A percentile compares a stretch with the other conserved stretches of the same genome.
Evolutionary conservation across 2,113 vertebrate genomes (phyloP).

Genomic region (Oxyruncus cristatus): DNA sequence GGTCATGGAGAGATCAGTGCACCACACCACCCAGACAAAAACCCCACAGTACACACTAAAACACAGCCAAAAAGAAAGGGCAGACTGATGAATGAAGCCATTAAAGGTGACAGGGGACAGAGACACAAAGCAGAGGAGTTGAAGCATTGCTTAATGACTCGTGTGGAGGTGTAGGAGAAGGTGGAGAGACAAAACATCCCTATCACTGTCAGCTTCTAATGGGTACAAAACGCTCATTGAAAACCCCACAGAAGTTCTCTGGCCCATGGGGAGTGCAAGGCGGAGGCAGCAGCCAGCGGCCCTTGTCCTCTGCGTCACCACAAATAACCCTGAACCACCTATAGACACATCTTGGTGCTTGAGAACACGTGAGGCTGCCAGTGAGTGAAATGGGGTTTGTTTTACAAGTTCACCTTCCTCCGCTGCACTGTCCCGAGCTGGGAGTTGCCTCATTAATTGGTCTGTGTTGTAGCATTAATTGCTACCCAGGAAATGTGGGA

Average conservation of each 20-base stretch:
- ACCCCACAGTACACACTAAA: not conserved
- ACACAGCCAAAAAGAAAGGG: not conserved
- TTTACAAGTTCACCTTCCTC: not conserved
- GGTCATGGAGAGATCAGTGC: not conserved
- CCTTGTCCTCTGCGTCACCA: not conserved
- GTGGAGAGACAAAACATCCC: not conserved
- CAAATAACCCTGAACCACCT: not conserved
- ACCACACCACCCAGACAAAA: not conserved
- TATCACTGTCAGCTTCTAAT: not conserved
- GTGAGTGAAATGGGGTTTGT: not conserved
- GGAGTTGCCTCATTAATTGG: not conserved
- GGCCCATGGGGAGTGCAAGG: not conserved
- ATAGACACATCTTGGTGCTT: not conserved
- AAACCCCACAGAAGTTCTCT: not conserved
- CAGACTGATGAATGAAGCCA: not conserved
- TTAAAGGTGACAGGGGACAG: not conserved
- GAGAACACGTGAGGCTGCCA: accelerated
- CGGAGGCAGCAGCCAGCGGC: not conserved
- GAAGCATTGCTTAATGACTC: not conserved
- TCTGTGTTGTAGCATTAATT: not conserved
- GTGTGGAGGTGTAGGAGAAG: not conserved
- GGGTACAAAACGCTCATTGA: not conserved
- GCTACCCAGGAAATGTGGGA: not conserved
- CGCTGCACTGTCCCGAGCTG: not conserved
- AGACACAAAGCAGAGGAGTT: not conserved